Evolutionary conservation across 1,140 invertebrate genomes (phyloP), one percentile per base, ranked within the genome.

Genomic region (Drosophila equinoxialis): DNA sequence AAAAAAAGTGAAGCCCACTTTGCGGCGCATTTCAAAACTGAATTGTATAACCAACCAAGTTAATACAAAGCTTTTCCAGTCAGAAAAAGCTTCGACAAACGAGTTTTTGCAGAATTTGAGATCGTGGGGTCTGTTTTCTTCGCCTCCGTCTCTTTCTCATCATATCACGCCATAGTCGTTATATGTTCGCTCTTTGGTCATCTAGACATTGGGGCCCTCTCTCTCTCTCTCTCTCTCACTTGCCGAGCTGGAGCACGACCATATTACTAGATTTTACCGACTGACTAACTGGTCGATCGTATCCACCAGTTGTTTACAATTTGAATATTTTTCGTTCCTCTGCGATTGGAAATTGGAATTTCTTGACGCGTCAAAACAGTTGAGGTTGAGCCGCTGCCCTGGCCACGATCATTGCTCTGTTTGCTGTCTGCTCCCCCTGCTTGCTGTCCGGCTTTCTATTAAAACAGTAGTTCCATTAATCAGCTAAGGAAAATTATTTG

Each of bases 341-440:
- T 69, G 75, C 71, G 68, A 89, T 86, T 86, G 83, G 84, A 86
- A 86, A 83, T 77, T 86, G 64, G 68, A 79, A 79, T 74, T 79
- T 83, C 71, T 66, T 35, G 39, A 63, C 60, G 55, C 51, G 11
- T 68, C 65, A 66, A 76, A 30, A 48, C 75, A 71, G 68, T 78
- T 62, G 66, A 55, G 85, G 73, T 83, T 79, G 69, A 77, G 48
- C 74, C 76, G 75, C 57, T 82, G 83, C 65, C 72, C 78, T 81
- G 68, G 77, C 70, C 69, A 58, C 59, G 70, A 86, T 74, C 76
- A 72, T 68, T 41, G 57, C 42, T 65, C 67, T 65, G 62, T 20
- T 67, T 64, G 65, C 70, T 39, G 39, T 4, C 37, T 39, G 37
- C 37, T 39, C 69, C 11, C 37, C 11, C 37, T 39, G 37, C 37